Percentiles rank a stretch among this genome's conserved stretches.
Conservation (phyloP, 2,888 invertebrate species). For the Pristionchus mayeri region DNA sequence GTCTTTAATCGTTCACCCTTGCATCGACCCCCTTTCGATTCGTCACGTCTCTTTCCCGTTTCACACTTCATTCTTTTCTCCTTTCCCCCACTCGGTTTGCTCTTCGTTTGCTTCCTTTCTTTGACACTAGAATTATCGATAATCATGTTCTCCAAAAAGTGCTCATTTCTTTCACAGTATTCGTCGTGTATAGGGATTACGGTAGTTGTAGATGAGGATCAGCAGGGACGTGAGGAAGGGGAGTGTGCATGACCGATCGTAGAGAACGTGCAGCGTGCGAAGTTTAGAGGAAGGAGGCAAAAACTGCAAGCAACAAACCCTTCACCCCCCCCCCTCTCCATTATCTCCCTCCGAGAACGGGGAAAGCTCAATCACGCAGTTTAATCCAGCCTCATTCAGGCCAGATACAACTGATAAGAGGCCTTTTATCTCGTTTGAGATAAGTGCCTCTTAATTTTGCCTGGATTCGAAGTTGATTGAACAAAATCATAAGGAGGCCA, state of each 20-base stretch:
- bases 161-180: too few relatives aligned
- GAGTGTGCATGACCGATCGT: background rate
- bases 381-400: too few relatives aligned
- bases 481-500: too few relatives aligned
- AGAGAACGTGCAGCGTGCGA: constrained; percentile 14
- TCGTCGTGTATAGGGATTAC: background rate
- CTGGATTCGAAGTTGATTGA: too few relatives aligned
- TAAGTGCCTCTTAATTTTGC: too few relatives aligned
- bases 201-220: background rate
- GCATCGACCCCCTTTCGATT: constrained; percentile 2
- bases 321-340: background rate
- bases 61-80: background rate
- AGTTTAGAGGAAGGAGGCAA: background rate
- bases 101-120: background rate
- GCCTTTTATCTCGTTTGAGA: too few relatives aligned
- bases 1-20: background rate
- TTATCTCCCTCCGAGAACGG: background rate
- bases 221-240: background rate
- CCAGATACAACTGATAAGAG: too few relatives aligned
- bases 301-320: background rate
- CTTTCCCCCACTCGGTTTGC: background rate
- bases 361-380: too few relatives aligned
- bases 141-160: too few relatives aligned
- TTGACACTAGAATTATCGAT: background rate
- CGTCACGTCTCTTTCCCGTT: constrained; percentile 27